These are phyloP conservation scores for Otolemur garnettii DNA, from an alignment of 2,113 vertebrate genomes.

Conservation along the genomic window DNA sequence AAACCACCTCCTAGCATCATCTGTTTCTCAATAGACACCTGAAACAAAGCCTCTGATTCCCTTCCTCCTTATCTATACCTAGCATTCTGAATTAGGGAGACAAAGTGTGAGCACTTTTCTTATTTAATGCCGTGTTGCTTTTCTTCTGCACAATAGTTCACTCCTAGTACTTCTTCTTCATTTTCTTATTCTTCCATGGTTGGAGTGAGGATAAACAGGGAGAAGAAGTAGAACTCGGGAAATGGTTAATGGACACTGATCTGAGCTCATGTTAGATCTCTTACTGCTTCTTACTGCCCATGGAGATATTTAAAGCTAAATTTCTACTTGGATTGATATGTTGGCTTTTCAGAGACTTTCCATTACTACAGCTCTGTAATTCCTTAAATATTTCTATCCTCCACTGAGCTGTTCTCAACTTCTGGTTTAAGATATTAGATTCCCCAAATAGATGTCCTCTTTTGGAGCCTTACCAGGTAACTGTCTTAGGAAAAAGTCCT, in stretches of 20 bases:
- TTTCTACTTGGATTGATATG: neutral
- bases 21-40: too few species aligned
- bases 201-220: accelerated
- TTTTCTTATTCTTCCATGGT: neutral
- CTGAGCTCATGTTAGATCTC: neutral
- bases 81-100: neutral
- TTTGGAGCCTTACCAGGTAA: neutral
- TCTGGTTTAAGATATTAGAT: neutral
- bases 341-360: neutral
- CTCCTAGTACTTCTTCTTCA: neutral
- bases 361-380: neutral
- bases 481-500: neutral
- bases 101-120: neutral
- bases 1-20: too few species aligned
- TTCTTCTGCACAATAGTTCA: neutral
- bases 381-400: neutral
- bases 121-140: neutral
- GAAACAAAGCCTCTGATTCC: too few species aligned
- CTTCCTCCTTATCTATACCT: too few species aligned
- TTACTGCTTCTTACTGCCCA: neutral
- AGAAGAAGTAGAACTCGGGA: neutral
- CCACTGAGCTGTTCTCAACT: neutral
- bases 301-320: neutral
- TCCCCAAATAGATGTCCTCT: neutral
- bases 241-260: neutral